These are phyloP conservation scores for Apodemus sylvaticus DNA, from an alignment of 2,113 vertebrate species.

Conservation along the genomic window DNA sequence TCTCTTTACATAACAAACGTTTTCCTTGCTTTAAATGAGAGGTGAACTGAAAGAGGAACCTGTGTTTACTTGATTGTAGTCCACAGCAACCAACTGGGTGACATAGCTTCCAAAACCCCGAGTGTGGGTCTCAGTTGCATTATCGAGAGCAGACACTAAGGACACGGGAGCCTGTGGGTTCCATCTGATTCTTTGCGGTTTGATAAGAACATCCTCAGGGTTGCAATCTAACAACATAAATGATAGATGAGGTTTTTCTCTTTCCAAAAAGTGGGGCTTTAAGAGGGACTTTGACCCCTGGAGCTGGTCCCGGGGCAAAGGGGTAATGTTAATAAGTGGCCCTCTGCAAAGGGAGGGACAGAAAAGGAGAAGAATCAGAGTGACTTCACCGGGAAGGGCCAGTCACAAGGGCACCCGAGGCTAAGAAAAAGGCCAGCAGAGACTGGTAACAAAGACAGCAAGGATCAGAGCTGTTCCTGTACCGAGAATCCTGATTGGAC, in stretches of 20 bases:
- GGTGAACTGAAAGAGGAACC: background rate
- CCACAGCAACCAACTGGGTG: background rate
- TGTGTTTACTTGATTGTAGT: background rate
- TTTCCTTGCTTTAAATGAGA: background rate
- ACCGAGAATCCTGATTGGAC: background rate
- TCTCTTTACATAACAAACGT: background rate
- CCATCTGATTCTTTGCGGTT: slow-evolving; percentile 53
- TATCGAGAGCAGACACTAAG: slow-evolving; percentile 40
- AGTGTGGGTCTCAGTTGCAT: slow-evolving; percentile 3
- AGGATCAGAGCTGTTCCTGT: background rate
- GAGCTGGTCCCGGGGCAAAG: slow-evolving; percentile 42
- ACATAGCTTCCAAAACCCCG: background rate
- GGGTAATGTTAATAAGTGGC: background rate
- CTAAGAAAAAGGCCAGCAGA: background rate
- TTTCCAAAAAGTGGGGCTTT: slow-evolving; percentile 42
- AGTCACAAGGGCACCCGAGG: background rate
- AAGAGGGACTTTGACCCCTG: slow-evolving; percentile 60
- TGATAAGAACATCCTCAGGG: slow-evolving; percentile 60
- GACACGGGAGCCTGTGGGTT: background rate
- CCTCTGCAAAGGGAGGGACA: background rate
- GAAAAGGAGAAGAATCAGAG: background rate
- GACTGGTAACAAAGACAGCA: background rate
- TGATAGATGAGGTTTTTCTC: slow-evolving; percentile 40
- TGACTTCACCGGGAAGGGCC: background rate
- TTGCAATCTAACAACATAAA: slow-evolving; percentile 54